These are phyloP conservation scores for Axea sp. DNA, from an alignment of 2,888 invertebrate species.

Conservation along the genomic window DNA sequence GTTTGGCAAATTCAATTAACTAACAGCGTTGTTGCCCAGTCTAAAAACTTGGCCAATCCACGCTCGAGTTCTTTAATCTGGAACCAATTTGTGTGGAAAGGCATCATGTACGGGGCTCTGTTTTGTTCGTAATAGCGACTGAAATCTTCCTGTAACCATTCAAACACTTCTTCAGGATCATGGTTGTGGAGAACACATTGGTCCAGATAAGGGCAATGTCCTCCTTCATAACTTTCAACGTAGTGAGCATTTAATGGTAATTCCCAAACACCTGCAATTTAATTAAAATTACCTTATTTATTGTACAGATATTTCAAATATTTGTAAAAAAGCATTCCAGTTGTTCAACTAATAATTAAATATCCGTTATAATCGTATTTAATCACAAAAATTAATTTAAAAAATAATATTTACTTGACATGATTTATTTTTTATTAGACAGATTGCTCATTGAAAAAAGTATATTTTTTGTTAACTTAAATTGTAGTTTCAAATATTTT, in stretches of 20 bases:
- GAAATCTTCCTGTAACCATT: slow-evolving; percentile 95
- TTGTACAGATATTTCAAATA: no score
- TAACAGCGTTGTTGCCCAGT: slow-evolving; percentile 88
- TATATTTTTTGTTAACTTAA: no score
- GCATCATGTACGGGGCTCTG: slow-evolving; percentile 95
- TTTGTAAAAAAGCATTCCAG: no score
- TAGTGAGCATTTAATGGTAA: slow-evolving; percentile 94
- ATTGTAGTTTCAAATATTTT: no score
- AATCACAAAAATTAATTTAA: no score
- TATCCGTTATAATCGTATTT: no score
- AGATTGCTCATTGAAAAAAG: no score
- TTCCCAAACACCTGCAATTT: slow-evolving; percentile 94
- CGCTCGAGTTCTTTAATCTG: slow-evolving; percentile 90
- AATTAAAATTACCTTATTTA: no score
- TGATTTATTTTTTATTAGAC: no score
- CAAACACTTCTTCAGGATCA: slow-evolving; percentile 88
- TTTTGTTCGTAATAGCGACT: slow-evolving; percentile 91
- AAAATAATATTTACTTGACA: no score
- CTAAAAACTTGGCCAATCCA: slow-evolving; percentile 91
- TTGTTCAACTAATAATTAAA: no score
- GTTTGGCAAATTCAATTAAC: slow-evolving; percentile 71
- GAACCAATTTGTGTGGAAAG: slow-evolving; percentile 98
- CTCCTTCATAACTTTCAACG: slow-evolving; percentile 92
- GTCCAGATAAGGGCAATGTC: slow-evolving; percentile 94
- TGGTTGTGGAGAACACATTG: slow-evolving; percentile 95